Evolutionary conservation across 1,140 invertebrate species (phyloP), one percentile per base, ranked within the genome.

Genomic region (Drosophila sucinea): DNA sequence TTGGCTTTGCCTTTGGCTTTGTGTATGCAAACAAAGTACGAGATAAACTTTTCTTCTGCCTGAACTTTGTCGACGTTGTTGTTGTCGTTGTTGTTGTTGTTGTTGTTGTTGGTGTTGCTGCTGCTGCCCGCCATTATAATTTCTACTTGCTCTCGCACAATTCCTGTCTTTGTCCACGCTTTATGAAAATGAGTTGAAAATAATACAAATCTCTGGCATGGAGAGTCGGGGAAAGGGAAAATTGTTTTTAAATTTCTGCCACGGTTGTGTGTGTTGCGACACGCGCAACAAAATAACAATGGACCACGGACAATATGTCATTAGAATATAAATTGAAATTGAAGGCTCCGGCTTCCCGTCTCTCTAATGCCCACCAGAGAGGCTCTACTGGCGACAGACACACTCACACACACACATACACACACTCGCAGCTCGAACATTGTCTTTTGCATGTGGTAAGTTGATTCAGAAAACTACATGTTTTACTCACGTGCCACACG

Each of bases 41-140:
- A 87, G 73, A 81, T 90, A 90, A 90, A 90, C 86, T 90, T 90
- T 90, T 90, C 71, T 90, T 83, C 77, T 70, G 79, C 60, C 69
- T 90, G 86, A 90, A 90, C 87, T 90, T 90, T 90, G 66, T 64
- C 72, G 63, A 70, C 64, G 75, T 57, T 51, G 32, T 60, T 57
- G 11, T 47, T 17, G 17, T 17, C 17, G 17, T 90, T 90, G 66
- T 64, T 69, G 63, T 57, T 51, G 32, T 60, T 57, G 11, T 17
- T 17, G 55, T 29, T 60, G 64, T 62, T 30, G 54, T n/a, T 35
- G 67, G 40, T 47, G 76, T 23, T 40, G 51, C 44, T 47, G 73
- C 65, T 54, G 60, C 41, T 65, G 44, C 44, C 58, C 64, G 23
- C 64, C 69, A 77, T 77, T 81, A 81, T 81, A 70, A 77, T 79